Evolutionary conservation across 2,888 invertebrate species (phyloP).

Genomic region (Brenthis daphne): DNA sequence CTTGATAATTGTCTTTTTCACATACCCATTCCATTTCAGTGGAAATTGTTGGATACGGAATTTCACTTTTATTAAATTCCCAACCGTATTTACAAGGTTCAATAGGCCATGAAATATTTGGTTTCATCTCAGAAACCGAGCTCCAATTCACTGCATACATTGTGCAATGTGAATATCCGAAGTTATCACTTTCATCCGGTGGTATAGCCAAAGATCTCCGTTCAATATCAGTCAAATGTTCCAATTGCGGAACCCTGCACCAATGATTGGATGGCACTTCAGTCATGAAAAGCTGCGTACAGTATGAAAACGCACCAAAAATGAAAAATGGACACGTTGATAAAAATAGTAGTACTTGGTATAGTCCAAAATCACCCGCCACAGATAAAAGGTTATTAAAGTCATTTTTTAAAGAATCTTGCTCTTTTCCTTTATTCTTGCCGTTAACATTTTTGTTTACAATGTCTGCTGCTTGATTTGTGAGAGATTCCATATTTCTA

Average conservation of each 20-base stretch:
- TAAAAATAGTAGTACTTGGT: constrained; percentile 56
- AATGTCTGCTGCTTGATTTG: neutral
- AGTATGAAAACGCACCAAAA: constrained; percentile 58
- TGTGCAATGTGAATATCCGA: constrained; percentile 59
- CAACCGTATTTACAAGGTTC: constrained; percentile 58
- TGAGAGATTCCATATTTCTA: constrained; percentile 11
- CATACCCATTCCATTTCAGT: constrained; percentile 69
- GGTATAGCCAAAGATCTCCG: constrained; percentile 58
- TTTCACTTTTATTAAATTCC: constrained; percentile 65
- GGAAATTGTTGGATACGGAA: constrained; percentile 63
- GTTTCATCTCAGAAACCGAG: constrained; percentile 46
- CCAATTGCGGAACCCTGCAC: constrained; percentile 63
- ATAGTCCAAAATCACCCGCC: constrained; percentile 62
- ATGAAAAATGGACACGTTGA: constrained; percentile 59
- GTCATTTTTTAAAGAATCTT: constrained; percentile 7
- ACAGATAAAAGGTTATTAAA: constrained; percentile 57
- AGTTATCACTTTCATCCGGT: constrained; percentile 45
- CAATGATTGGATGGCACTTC: constrained; percentile 62
- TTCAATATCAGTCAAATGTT: constrained; percentile 53
- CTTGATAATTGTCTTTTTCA: constrained; percentile 60
- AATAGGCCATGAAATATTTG: constrained; percentile 51
- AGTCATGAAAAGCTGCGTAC: constrained; percentile 61
- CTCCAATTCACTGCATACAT: constrained; percentile 61
- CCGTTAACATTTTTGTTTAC: constrained; percentile 4
- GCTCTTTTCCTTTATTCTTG: constrained; percentile 40